phyloP scores from a whole-genome alignment of 2,113 vertebrate genomes.

The Madoqua kirkii region DNA sequence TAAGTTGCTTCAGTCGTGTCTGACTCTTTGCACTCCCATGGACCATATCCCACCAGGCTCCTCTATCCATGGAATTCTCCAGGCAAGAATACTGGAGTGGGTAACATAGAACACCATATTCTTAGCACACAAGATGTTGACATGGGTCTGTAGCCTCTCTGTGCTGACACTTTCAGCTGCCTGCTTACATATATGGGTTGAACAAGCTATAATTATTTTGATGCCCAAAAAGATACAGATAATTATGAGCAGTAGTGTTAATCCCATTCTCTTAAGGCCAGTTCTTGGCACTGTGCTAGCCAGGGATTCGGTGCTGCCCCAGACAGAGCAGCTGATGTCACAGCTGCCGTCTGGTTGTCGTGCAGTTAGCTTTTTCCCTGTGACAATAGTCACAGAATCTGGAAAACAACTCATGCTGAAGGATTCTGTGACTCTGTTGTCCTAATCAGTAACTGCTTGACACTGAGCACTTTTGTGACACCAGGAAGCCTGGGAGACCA shows the following conservation, averaged over 20 bases:
- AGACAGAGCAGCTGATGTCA: background rate
- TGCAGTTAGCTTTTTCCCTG: background rate
- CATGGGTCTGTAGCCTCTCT: background rate
- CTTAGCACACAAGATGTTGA: background rate
- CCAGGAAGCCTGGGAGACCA: background rate
- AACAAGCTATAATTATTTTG: background rate
- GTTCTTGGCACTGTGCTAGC: background rate
- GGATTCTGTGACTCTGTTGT: background rate
- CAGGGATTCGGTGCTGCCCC: background rate
- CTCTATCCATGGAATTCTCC: background rate
- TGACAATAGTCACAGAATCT: background rate
- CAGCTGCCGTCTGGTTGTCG: accelerated
- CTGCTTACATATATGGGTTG: background rate
- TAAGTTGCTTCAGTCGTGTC: background rate
- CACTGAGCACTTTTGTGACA: background rate
- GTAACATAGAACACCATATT: background rate
- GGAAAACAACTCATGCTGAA: background rate
- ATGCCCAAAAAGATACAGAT: background rate
- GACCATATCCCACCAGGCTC: background rate
- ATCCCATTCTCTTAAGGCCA: background rate
- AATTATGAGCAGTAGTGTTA: background rate
- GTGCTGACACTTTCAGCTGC: background rate
- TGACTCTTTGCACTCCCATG: background rate
- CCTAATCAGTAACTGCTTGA: background rate
- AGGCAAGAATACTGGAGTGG: background rate